Conservation (phyloP, 2,113 vertebrate species). For the Macroglossus sobrinus region DNA sequence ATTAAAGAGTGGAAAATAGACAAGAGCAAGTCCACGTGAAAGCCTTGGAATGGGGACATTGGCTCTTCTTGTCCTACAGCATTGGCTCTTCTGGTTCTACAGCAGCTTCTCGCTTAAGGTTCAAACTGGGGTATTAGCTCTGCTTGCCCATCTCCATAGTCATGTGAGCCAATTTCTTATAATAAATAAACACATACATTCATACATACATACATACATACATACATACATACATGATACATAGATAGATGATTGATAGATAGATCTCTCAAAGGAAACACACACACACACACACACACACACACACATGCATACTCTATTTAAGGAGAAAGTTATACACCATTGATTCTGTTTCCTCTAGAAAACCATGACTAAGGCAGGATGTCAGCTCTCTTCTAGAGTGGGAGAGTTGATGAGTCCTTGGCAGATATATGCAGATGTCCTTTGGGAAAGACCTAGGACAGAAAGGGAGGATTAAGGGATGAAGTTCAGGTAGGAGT, state of each 20-base stretch:
- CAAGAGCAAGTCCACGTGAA: background rate
- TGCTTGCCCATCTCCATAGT: background rate
- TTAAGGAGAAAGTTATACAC: background rate
- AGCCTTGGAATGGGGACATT: background rate
- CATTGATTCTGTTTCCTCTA: background rate
- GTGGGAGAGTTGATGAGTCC: background rate
- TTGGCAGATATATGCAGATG: background rate
- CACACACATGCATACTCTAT: background rate
- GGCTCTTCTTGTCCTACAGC: background rate
- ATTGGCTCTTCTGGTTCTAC: background rate
- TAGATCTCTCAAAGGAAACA: too few relatives aligned
- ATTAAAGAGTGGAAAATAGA: background rate
- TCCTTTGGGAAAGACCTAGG: background rate
- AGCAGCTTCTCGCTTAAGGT: background rate
- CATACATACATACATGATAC: too few relatives aligned
- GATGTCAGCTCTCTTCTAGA: background rate
- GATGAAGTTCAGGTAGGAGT: background rate
- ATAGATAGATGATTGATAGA: too few relatives aligned
- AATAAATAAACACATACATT: too few relatives aligned
- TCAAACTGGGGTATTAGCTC: background rate
- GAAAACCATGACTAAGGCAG: background rate
- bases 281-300: too few relatives aligned
- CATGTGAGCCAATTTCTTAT: background rate
- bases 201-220: too few relatives aligned
- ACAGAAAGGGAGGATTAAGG: background rate